These are phyloP conservation scores for Aphis gossypii DNA, from an alignment of 1,140 invertebrate genomes.

Conservation along the genomic window DNA sequence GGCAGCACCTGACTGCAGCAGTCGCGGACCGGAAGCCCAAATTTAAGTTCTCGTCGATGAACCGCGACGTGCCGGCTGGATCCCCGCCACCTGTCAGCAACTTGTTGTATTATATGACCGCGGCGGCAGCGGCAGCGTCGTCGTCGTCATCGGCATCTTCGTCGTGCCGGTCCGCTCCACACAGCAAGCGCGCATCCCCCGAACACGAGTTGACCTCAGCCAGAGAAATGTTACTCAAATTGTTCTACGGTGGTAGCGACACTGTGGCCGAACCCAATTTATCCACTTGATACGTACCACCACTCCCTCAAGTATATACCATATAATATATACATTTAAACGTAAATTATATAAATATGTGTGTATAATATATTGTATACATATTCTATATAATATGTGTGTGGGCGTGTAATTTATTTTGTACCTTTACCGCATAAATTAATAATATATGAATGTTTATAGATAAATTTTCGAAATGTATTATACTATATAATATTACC, in stretches of 20 bases:
- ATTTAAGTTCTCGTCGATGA: slow-evolving; percentile 61
- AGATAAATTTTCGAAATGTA: background rate
- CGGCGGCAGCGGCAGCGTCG: background rate
- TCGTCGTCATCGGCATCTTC: background rate
- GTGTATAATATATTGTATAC: background rate
- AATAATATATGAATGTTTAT: background rate
- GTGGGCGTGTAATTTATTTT: background rate
- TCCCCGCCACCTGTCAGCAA: slow-evolving; percentile 60
- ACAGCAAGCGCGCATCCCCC: slow-evolving; percentile 26
- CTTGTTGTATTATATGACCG: slow-evolving; percentile 59
- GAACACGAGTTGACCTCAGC: slow-evolving; percentile 16
- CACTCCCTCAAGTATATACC: background rate
- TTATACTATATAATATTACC: background rate
- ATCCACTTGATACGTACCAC: background rate
- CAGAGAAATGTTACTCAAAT: slow-evolving; percentile 47
- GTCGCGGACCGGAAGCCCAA: slow-evolving; percentile 59
- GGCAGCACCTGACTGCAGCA: background rate
- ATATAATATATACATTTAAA: background rate
- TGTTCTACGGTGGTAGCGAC: slow-evolving; percentile 29
- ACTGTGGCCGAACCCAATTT: background rate
- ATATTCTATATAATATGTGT: background rate
- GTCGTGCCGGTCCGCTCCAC: slow-evolving; percentile 15
- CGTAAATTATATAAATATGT: background rate
- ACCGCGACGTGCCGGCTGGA: slow-evolving; percentile 61
- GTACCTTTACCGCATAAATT: background rate